Evolutionary conservation across 2,888 invertebrate species (phyloP).

Genomic region (Ashinkailepas kermadecensis): DNA sequence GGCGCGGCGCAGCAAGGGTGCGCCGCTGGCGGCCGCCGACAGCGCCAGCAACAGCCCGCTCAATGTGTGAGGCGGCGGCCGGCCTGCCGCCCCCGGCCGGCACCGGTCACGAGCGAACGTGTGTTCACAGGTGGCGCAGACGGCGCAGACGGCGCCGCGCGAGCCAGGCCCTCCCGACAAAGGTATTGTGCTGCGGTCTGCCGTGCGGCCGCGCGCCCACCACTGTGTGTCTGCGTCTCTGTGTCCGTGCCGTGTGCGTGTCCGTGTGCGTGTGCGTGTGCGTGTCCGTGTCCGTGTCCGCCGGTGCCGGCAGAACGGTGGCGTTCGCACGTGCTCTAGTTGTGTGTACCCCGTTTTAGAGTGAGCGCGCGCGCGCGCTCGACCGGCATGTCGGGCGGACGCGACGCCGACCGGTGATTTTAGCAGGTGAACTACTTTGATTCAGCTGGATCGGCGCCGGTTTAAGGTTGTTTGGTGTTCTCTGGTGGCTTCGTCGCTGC

Average conservation of each 20-base stretch:
- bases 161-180: not conserved
- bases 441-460: not conserved
- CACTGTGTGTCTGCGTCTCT: not conserved
- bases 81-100: not conserved
- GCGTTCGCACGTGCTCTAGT: not conserved
- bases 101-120: not conserved
- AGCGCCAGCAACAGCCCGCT: slow-evolving; percentile 30
- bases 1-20: slow-evolving; percentile 25
- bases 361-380: not conserved
- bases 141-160: not conserved
- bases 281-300: not conserved
- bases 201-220: not conserved
- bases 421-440: not conserved
- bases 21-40: slow-evolving; percentile 31
- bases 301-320: not conserved
- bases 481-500: not conserved
- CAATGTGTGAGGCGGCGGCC: not conserved
- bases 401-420: not conserved
- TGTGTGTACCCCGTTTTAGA: not conserved
- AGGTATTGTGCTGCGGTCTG: not conserved
- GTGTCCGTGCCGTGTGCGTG: not conserved
- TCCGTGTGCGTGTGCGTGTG: not conserved
- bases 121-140: not conserved
- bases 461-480: not conserved
- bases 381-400: not conserved